Conservation (phyloP, 1,140 invertebrate species). For the Luehdorfia chinensis region DNA sequence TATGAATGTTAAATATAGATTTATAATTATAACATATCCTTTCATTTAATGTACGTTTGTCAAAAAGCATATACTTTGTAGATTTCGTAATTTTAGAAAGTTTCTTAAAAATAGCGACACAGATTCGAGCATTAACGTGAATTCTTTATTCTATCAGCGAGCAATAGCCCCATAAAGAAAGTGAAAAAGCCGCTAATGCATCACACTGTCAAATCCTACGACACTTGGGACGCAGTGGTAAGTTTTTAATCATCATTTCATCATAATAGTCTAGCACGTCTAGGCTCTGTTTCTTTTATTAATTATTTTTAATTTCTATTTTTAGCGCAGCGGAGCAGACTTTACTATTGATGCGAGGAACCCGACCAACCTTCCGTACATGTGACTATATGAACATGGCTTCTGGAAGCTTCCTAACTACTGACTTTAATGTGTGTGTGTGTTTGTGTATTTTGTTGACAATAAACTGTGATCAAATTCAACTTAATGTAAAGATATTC, state of each 20-base stretch:
- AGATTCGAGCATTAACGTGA: too few species aligned
- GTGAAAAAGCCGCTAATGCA: constrained; percentile 65
- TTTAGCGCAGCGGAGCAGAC: constrained; percentile 35
- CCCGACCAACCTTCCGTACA: constrained; percentile 61
- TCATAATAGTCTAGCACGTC: not conserved
- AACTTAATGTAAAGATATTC: too few species aligned
- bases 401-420: constrained; percentile 35
- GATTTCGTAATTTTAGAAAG: too few species aligned
- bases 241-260: constrained; percentile 17
- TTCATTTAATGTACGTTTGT: too few species aligned
- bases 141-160: constrained; percentile 58
- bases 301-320: constrained; percentile 11
- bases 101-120: too few species aligned
- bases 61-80: too few species aligned
- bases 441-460: too few species aligned
- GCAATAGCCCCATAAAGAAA: constrained; percentile 71
- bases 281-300: not conserved
- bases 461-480: too few species aligned
- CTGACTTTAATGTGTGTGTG: constrained; percentile 9
- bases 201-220: constrained; percentile 33
- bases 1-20: too few species aligned
- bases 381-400: constrained; percentile 56
- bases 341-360: constrained; percentile 29
- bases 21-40: too few species aligned
- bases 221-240: constrained; percentile 47